Base-by-base conservation (phyloP, 2,797 vertebrate genomes). In the Esox masquinongy region DNA sequence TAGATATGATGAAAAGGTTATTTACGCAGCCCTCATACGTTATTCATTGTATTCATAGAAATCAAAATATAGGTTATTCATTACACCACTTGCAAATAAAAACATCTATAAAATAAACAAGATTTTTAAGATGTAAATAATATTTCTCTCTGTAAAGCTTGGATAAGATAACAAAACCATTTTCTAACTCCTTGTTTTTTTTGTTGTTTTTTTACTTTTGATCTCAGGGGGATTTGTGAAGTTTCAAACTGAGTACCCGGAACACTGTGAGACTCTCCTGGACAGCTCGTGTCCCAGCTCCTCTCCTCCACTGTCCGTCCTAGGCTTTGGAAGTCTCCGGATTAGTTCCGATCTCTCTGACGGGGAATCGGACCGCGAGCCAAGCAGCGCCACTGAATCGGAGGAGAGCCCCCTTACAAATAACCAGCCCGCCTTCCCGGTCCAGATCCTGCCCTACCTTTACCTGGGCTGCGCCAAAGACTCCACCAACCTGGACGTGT, bases 381-480 rank as follows among this genome's bases (percentile, higher is more conserved):
- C 96, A 39, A 95, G 92, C 61, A 99, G 97, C 77, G 97, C 97
- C 78, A 98, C 97, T 0, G 98, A 99, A 85, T 95, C 96, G 0
- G 97, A 99, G 73, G 97, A 97, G 89, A 99, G 97, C 88, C 97
- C 97, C n/a, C 87, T 97, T 47, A 95, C 96, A 83, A 96, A 95
- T 90, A 96, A 95, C 68, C 98, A 98, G 90, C 97, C 96, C 39
- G 97, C 97, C 73, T 99, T 99, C 88, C 98, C 98, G 0, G 97
- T 99, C 84, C 96, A 99, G 94, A 99, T 99, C 86, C 89, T 99
- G 67, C 98, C 98, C 17, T 96, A 98, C 85, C 95, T 99, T 80
- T 99, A 98, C 90, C 93, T 99, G 91, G 98, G 98, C 89, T 99
- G 98, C 79, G 98, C 98, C 91, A 99, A 98, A 93, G 98, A 99